Conservation (phyloP, 1,140 invertebrate genomes). For the Polyergus mexicanus region DNA sequence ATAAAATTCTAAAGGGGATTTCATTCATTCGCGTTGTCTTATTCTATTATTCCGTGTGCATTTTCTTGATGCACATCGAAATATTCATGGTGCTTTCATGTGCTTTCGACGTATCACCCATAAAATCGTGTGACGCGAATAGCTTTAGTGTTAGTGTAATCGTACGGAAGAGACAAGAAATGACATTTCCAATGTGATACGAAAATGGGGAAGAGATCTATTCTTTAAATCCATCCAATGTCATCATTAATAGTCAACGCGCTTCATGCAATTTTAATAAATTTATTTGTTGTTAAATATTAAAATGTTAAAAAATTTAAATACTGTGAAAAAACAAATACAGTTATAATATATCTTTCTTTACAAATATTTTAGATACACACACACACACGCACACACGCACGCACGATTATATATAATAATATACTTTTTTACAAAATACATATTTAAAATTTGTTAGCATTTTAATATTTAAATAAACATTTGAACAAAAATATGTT, state of each 20-base stretch:
- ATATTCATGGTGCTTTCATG: constrained; percentile 50
- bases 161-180: constrained; percentile 58
- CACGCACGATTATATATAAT: no score
- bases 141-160: constrained; percentile 70
- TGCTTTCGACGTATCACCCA: constrained; percentile 43
- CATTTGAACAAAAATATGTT: neutral
- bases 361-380: neutral
- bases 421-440: no score
- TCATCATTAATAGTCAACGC: neutral
- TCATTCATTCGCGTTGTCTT: constrained; percentile 34
- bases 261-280: neutral
- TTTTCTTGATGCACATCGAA: constrained; percentile 54
- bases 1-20: constrained; percentile 32
- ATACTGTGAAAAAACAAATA: neutral
- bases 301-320: neutral
- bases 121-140: constrained; percentile 59
- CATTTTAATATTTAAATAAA: no score
- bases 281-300: neutral
- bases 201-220: constrained; percentile 14
- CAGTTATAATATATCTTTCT: neutral
- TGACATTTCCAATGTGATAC: constrained; percentile 55
- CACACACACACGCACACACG: no score
- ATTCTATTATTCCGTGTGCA: neutral
- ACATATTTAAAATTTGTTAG: neutral
- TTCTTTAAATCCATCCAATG: constrained; percentile 21